phyloP scores from a whole-genome alignment of 2,888 invertebrate species.

The Drosophila suboccidentalis region DNA sequence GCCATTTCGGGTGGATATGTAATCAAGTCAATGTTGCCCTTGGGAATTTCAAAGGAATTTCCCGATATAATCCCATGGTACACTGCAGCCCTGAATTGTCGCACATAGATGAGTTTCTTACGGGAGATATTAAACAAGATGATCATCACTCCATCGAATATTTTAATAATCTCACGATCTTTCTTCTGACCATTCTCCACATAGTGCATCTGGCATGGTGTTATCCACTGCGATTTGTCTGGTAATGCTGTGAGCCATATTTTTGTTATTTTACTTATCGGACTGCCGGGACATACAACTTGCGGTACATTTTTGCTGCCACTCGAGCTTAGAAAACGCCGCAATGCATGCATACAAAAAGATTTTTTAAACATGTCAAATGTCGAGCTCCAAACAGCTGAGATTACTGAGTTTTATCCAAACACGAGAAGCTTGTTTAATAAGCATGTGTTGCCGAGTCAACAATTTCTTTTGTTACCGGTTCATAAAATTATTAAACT shows the following conservation, averaged over 20 bases:
- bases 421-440: too few relatives aligned
- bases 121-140: slow-evolving; percentile 92
- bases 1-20: slow-evolving; percentile 91
- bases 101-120: slow-evolving; percentile 93
- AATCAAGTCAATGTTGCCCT: slow-evolving; percentile 87
- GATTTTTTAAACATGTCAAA: slow-evolving; percentile 28
- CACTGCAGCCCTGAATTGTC: slow-evolving; percentile 95
- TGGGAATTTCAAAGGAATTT: slow-evolving; percentile 65
- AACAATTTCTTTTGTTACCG: too few relatives aligned
- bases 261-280: slow-evolving; percentile 70
- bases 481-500: too few relatives aligned
- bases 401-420: background rate
- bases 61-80: slow-evolving; percentile 90
- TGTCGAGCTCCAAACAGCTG: background rate
- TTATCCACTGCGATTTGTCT: slow-evolving; percentile 90
- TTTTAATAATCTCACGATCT: slow-evolving; percentile 92
- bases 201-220: slow-evolving; percentile 90
- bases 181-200: slow-evolving; percentile 91
- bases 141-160: slow-evolving; percentile 94
- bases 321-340: slow-evolving; percentile 4
- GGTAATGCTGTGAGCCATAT: slow-evolving; percentile 86
- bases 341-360: background rate
- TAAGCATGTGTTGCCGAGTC: too few relatives aligned
- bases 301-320: background rate
- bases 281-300: background rate